Conservation (phyloP, 2,113 vertebrate genomes). For the Sebastes fasciatus region DNA sequence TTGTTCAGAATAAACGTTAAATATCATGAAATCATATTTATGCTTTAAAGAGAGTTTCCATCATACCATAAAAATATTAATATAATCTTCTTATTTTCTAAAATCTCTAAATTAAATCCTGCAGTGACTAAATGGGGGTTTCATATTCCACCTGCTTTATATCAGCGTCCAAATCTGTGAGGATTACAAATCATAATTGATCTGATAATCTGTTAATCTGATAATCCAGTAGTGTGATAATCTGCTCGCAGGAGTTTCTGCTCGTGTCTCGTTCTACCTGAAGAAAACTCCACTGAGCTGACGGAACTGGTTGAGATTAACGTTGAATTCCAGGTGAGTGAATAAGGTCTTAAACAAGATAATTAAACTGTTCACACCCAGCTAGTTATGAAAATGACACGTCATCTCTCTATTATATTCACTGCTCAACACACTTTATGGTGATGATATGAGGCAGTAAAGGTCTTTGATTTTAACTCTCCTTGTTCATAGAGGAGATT, state of each 20-base stretch:
- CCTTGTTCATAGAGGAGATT: conserved; percentile 58
- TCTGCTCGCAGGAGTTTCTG: conserved; percentile 72
- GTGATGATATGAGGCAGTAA: background rate
- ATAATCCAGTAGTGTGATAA: background rate
- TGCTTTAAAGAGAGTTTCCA: too few relatives aligned
- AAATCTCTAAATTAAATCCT: background rate
- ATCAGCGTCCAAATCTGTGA: background rate
- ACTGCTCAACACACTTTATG: background rate
- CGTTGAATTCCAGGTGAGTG: conserved; percentile 71
- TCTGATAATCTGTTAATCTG: background rate
- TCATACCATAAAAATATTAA: too few relatives aligned
- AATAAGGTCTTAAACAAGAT: background rate
- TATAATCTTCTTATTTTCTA: too few relatives aligned
- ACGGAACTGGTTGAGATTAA: conserved; percentile 68
- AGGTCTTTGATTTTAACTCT: background rate
- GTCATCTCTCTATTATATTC: background rate
- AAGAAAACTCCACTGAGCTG: conserved; percentile 72
- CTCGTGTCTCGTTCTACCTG: conserved; percentile 72
- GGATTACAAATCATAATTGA: background rate
- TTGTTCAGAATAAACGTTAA: too few relatives aligned
- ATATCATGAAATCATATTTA: too few relatives aligned
- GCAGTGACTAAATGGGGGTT: background rate
- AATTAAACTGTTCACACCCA: background rate
- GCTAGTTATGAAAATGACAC: too few relatives aligned
- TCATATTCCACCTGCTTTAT: background rate